These are phyloP conservation scores for Jordanella pulchra DNA, from an alignment of 2,797 vertebrate genomes.

Conservation along the genomic window DNA sequence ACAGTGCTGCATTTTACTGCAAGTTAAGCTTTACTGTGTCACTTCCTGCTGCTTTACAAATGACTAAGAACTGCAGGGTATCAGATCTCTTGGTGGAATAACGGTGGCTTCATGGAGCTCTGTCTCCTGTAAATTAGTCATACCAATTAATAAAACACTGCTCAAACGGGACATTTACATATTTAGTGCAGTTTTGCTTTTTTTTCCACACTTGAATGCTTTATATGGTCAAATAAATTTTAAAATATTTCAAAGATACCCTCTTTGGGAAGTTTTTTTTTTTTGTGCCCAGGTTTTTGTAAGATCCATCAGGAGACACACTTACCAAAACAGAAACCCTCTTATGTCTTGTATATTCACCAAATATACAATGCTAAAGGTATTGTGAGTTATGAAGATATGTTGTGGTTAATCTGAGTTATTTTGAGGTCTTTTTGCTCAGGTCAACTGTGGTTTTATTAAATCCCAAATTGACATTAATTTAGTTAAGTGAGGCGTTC, in stretches of 20 bases:
- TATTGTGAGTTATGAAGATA: too few species aligned
- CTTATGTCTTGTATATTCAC: neutral
- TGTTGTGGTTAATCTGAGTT: neutral
- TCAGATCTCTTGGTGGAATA: conserved; percentile 32
- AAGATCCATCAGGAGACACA: neutral
- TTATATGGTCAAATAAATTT: neutral
- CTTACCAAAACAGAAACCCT: neutral
- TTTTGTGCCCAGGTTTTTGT: neutral
- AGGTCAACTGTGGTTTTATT: neutral
- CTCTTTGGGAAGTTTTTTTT: too few species aligned
- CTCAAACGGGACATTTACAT: conserved; percentile 38
- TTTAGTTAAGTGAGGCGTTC: neutral
- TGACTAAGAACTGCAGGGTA: conserved; percentile 62
- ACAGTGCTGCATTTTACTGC: conserved; percentile 40
- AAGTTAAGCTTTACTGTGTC: conserved; percentile 63
- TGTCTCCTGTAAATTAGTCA: conserved; percentile 49
- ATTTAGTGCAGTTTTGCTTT: neutral
- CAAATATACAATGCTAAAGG: neutral
- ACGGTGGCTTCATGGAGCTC: conserved; percentile 40
- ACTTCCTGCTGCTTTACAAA: conserved; percentile 70
- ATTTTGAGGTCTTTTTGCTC: neutral
- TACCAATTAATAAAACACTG: conserved; percentile 52
- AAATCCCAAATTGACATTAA: neutral
- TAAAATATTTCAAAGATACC: neutral
- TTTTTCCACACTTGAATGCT: neutral